phyloP scores from a whole-genome alignment of 2,797 vertebrate genomes.

The Silurus lanzhouensis region DNA sequence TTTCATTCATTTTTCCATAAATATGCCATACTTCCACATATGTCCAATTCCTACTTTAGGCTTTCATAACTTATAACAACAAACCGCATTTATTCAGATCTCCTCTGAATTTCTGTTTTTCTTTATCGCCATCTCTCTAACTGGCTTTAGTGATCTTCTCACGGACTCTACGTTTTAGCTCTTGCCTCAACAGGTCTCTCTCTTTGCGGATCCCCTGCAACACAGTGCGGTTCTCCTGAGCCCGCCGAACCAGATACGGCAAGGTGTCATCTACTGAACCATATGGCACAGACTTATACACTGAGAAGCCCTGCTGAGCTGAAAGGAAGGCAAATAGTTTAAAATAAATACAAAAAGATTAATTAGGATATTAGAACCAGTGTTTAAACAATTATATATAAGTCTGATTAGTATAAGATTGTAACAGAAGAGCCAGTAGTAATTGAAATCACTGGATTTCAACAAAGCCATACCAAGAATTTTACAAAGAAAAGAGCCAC shows the following conservation, averaged over 20 bases:
- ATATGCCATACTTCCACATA: neutral
- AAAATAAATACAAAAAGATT: neutral
- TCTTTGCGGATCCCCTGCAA: constrained; percentile 86
- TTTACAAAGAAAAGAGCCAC: neutral
- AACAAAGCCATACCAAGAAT: too few species aligned
- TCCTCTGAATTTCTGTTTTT: neutral
- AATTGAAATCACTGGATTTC: neutral
- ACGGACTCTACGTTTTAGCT: constrained; percentile 72
- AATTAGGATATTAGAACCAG: neutral
- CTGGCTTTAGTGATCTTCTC: constrained; percentile 48
- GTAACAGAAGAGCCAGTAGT: neutral
- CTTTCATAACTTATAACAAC: neutral
- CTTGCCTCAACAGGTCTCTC: constrained; percentile 76
- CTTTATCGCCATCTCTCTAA: neutral
- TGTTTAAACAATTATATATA: neutral
- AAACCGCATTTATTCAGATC: too few species aligned
- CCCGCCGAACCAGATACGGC: constrained; percentile 86
- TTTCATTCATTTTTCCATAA: neutral
- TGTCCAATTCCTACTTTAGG: neutral
- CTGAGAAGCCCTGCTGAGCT: constrained; percentile 74
- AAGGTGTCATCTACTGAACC: constrained; percentile 86
- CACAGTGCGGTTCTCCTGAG: constrained; percentile 87
- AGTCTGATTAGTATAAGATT: neutral
- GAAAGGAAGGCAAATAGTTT: neutral
- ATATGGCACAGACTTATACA: constrained; percentile 90